Evolutionary conservation across 2,888 invertebrate genomes (phyloP).

Genomic region (Pollenia griseotomentosa): DNA sequence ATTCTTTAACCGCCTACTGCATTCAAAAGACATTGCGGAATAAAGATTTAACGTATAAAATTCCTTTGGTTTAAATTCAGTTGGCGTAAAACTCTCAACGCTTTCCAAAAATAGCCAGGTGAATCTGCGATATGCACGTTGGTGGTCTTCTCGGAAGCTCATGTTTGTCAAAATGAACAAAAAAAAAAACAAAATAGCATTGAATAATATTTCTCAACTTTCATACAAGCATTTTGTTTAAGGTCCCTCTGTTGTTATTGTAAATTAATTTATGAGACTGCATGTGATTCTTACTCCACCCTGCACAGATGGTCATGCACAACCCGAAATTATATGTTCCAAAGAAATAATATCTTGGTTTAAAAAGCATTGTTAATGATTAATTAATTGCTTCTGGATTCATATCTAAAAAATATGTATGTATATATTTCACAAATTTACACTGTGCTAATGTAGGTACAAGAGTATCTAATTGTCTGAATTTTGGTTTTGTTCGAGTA

Average conservation of each 20-base stretch:
- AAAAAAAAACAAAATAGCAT: conserved; percentile 71
- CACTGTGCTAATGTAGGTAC: too few relatives aligned
- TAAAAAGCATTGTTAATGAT: conserved; percentile 16
- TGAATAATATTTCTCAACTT: conserved; percentile 79
- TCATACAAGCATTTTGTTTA: too few relatives aligned
- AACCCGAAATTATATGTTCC: not conserved
- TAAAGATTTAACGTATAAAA: conserved; percentile 33
- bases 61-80: conserved; percentile 61
- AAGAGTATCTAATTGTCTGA: too few relatives aligned
- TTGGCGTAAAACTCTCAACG: conserved; percentile 74
- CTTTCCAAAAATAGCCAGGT: conserved; percentile 64
- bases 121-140: conserved; percentile 61
- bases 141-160: conserved; percentile 84
- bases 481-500: too few relatives aligned
- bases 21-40: conserved; percentile 32
- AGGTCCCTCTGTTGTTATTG: not conserved
- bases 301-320: not conserved
- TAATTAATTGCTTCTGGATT: conserved; percentile 61
- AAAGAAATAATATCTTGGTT: too few relatives aligned
- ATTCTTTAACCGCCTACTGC: conserved; percentile 59
- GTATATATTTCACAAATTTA: too few relatives aligned
- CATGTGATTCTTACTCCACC: conserved; percentile 39
- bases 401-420: not conserved
- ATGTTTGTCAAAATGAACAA: conserved; percentile 42
- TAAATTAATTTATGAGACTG: conserved; percentile 58